Base-by-base conservation (phyloP, 1,140 invertebrate species). In the Chrysoperla carnea region DNA sequence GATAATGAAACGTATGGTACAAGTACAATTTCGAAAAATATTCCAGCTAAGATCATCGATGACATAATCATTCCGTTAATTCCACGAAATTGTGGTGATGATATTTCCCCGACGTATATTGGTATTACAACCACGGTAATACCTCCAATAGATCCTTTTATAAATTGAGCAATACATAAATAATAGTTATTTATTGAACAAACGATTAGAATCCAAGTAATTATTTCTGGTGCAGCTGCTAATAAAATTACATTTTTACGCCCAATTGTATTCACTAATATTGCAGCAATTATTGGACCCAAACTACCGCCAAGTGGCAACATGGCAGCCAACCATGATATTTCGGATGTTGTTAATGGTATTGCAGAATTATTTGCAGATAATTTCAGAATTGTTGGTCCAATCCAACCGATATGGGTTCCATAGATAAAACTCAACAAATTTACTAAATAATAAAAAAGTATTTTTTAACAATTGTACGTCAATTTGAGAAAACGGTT, bases 71-170 rank as follows among this genome's bases (percentile, higher is more conserved):
- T 52, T 15, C 51, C 54, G 1, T 59, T 40, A 1, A 54, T 33
- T 49, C 84, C 82, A 8, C 82, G 61, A 2, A 83, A 72, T 41
- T 73, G 67, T 46, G 73, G 61, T 37, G 77, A 70, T 29, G 80
- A 66, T 29, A 84, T 69, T 63, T 81, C 75, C 39, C 72, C 69
- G 17, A 81, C 57, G 50, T 75, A 79, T 54, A 79, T 70, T 0
- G 76, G 73, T 11, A 73, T 71, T 6, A 66, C 64, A 7, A 73
- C 71, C 44, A 75, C 77, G 2, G 74, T 64, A 35, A 75, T 72
- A 8, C 76, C 76, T 44, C 83, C 70, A 1, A 77, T 72, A 3
- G 84, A 56, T 28, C 80, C 81, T 6, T 70, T 62, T 44, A 74
- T 60, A 6, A 69, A 49, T 46, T 71, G 62, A 2, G 60, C 57